Evolutionary conservation across 2,113 vertebrate species (phyloP).

Genomic region (Oryctolagus cuniculus): DNA sequence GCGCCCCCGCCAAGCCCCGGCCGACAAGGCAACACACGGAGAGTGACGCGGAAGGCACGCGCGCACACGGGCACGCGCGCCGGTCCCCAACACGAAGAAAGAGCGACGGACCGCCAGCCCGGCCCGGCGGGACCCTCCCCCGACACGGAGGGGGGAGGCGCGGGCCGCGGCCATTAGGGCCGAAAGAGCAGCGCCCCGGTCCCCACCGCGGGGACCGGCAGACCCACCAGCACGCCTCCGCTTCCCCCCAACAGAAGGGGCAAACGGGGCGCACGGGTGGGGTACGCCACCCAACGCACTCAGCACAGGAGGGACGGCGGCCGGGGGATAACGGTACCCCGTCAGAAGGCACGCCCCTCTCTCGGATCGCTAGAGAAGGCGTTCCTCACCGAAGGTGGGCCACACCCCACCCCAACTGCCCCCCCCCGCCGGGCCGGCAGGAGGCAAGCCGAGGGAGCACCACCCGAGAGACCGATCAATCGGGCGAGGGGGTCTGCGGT

Average conservation of each 20-base stretch:
- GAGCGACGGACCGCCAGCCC: neutral
- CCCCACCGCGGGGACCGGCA: neutral
- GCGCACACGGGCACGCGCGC: no score
- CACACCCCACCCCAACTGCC: no score
- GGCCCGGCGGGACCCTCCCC: neutral
- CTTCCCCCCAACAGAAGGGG: no score
- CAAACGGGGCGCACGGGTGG: fast-evolving
- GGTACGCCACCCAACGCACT: no score
- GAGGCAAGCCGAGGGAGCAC: no score
- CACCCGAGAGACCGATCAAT: no score
- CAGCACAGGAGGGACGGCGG: fast-evolving
- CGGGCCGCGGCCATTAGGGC: neutral
- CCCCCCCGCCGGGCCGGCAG: no score
- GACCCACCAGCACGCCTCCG: neutral
- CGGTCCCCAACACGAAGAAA: fast-evolving
- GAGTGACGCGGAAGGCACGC: neutral
- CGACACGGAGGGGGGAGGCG: neutral
- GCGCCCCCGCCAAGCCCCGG: no score
- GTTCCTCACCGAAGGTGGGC: no score
- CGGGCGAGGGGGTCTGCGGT: no score
- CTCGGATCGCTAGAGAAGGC: neutral
- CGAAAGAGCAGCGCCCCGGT: neutral
- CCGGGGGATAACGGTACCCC: neutral
- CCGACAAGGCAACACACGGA: no score
- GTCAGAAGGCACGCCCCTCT: neutral